These are phyloP conservation scores for Catocala sponsa DNA, from an alignment of 2,888 invertebrate species.

Conservation along the genomic window DNA sequence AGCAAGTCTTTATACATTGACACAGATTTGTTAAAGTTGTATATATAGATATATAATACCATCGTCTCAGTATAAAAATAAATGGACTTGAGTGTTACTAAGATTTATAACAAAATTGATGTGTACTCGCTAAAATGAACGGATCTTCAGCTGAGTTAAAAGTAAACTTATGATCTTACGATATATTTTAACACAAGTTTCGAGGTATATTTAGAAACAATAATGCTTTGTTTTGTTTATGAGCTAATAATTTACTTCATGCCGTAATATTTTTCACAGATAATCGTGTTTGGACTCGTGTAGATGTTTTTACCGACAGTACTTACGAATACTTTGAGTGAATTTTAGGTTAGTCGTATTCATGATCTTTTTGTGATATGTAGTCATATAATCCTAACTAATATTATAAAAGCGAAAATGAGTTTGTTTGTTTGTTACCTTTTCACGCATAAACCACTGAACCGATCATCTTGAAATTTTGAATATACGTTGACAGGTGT, in stretches of 20 bases:
- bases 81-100: not conserved
- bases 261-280: slow-evolving; percentile 1
- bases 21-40: no score
- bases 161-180: slow-evolving; percentile 10
- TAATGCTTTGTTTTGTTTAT: slow-evolving; percentile 24
- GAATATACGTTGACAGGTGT: no score
- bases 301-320: not conserved
- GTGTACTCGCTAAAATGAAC: slow-evolving; percentile 4
- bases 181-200: slow-evolving; percentile 11
- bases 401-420: no score
- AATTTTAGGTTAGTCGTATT: no score
- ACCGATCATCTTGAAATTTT: no score
- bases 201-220: slow-evolving; percentile 18
- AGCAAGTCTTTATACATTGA: no score
- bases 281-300: not conserved
- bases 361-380: no score
- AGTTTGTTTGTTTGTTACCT: no score
- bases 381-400: no score
- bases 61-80: not conserved
- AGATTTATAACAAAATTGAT: not conserved
- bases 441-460: no score
- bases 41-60: no score
- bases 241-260: slow-evolving; percentile 12
- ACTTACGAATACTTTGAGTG: not conserved
- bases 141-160: slow-evolving; percentile 6